phyloP scores from a whole-genome alignment of 1,140 invertebrate genomes.

The Drosophila virilis region DNA sequence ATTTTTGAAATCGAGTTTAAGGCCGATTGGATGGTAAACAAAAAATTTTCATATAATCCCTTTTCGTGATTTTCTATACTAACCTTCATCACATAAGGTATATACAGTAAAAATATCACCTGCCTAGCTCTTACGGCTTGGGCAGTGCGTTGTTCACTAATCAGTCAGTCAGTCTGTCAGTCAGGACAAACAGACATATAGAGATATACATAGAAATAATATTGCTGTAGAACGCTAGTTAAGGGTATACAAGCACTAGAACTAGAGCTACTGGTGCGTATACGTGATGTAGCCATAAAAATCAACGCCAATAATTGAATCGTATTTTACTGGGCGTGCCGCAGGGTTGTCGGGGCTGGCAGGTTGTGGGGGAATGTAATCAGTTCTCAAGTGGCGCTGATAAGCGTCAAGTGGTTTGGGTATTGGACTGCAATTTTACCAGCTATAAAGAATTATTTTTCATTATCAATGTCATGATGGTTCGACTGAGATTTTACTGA shows the following conservation, averaged over 20 bases:
- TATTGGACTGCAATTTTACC: slow-evolving; percentile 25
- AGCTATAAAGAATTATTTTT: slow-evolving; percentile 14
- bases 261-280: background rate
- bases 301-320: slow-evolving; percentile 31
- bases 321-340: background rate
- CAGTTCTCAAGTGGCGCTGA: slow-evolving; percentile 37
- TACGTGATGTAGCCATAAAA: slow-evolving; percentile 27
- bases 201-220: no score
- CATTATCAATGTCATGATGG: slow-evolving; percentile 30
- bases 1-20: no score
- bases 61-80: no score
- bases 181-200: no score
- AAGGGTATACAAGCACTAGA: background rate
- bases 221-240: no score
- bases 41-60: no score
- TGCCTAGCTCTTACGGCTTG: no score
- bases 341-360: background rate
- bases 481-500: slow-evolving; percentile 7
- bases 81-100: no score
- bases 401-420: slow-evolving; percentile 33
- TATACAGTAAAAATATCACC: no score
- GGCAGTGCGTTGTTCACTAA: no score
- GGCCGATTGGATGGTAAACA: no score
- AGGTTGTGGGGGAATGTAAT: slow-evolving; percentile 6
- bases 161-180: no score